Percentiles rank a stretch among this genome's conserved stretches.
phyloP scores from a whole-genome alignment of 2,797 vertebrate genomes.

The Sebastes hopkinsi region DNA sequence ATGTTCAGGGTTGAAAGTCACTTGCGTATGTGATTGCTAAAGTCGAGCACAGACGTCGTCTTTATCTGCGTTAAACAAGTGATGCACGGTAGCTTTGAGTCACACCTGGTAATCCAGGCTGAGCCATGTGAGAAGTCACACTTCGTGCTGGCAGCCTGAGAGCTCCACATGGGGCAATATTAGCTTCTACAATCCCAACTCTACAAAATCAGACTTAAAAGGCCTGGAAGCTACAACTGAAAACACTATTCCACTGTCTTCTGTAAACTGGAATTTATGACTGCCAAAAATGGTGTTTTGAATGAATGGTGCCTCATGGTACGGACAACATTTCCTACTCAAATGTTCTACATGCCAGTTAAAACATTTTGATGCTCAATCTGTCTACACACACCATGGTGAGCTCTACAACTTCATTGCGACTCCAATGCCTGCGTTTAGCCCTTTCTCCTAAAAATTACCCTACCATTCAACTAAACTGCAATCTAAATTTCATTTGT shows the following conservation, averaged over 20 bases:
- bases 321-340: not conserved
- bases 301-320: not conserved
- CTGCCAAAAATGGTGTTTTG: not conserved
- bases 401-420: not conserved
- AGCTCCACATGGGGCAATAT: slow-evolving; percentile 43
- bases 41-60: not conserved
- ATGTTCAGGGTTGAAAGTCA: not conserved
- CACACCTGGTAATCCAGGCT: slow-evolving; percentile 26
- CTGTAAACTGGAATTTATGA: not conserved
- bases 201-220: not conserved
- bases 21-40: not conserved
- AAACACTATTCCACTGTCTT: not conserved
- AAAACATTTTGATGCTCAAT: not conserved
- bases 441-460: too few species aligned
- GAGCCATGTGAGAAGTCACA: slow-evolving; percentile 18
- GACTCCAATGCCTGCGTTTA: not conserved
- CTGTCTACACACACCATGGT: not conserved
- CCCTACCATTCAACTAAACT: too few species aligned
- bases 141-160: slow-evolving; percentile 18
- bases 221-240: not conserved
- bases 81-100: slow-evolving; percentile 18
- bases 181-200: not conserved
- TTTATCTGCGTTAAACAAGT: not conserved
- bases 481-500: too few species aligned
- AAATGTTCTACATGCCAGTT: not conserved